These are phyloP conservation scores for Zhengitettix transpicula DNA, from an alignment of 2,888 invertebrate species.

Conservation along the genomic window DNA sequence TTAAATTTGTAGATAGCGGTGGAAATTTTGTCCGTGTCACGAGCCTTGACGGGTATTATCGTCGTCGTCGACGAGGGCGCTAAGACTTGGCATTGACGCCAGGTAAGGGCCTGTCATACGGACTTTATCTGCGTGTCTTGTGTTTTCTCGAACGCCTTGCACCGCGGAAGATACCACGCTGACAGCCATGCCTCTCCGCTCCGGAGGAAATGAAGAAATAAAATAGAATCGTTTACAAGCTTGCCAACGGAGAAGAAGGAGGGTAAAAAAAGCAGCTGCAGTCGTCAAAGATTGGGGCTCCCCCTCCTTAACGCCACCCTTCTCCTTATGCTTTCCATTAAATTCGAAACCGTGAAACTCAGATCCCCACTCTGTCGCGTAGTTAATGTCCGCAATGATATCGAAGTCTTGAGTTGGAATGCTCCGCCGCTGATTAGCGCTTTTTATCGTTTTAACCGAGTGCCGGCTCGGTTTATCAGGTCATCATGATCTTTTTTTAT, in stretches of 20 bases:
- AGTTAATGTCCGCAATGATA: background rate
- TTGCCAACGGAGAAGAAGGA: background rate
- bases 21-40: too few relatives aligned
- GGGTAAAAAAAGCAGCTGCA: background rate
- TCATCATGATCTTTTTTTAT: conserved; percentile 6
- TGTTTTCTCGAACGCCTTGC: background rate
- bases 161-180: background rate
- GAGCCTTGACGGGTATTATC: too few relatives aligned
- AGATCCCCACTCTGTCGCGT: background rate
- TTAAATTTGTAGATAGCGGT: too few relatives aligned
- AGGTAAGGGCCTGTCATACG: too few relatives aligned
- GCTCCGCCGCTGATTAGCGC: background rate
- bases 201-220: conserved; percentile 10
- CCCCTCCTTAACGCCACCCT: background rate
- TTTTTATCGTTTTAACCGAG: background rate
- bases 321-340: conserved; percentile 1
- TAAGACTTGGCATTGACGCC: too few relatives aligned
- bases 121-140: too few relatives aligned
- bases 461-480: conserved; percentile 1
- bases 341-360: background rate
- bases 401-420: background rate
- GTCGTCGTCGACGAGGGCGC: too few relatives aligned
- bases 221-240: conserved; percentile 7
- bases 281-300: background rate
- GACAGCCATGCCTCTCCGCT: conserved; percentile 2